Evolutionary conservation across 2,113 vertebrate genomes (phyloP), one percentile per base, ranked within the genome.

Genomic region (Esox niger): DNA sequence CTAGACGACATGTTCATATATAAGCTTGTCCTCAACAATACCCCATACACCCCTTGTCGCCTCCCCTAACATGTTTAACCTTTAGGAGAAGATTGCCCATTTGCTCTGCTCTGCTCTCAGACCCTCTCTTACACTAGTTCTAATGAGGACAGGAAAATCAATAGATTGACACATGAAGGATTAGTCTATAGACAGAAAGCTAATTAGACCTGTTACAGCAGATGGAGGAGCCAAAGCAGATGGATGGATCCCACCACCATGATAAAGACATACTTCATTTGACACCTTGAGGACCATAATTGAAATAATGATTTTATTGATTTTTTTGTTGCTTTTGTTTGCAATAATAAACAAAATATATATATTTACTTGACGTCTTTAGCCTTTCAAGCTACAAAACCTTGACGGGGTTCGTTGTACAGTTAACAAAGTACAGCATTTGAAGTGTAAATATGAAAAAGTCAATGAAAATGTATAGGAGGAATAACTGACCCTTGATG

Each of bases 161-260:
- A 84, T 89, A 76, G 74, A 87, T 87, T 83, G 88, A 88, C 84
- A 86, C 82, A 88, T 89, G 87, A 87, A 86, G 88, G 85, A 91
- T 90, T 88, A 75, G 83, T 77, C 69, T 81, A 86, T 76, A 71
- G 86, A 85, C 87, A 82, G 79, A 85, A 84, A 88, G 80, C 78
- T 85, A 86, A 89, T 87, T 81, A 87, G 81, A 66, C 80, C 72
- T 70, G 62, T 79, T 82, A 81, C 77, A 75, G 64, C 73, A 73
- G 77, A 83, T 79, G 82, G 70, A 87, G 75, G 69, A 71, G 56
- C 21, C 77, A 80, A 66, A 31, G 57, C 68, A 76, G 79, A 90
- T 82, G 76, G 80, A 90, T 83, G 84, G 78, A 75, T 84, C 69
- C 63, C 74, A 47, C 75, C 71, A 74, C 79, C 71, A 77, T 87